Evolutionary conservation across 2,797 vertebrate genomes (phyloP), one percentile per base, ranked within the genome.

Genomic region (Bovichtus diacanthus): DNA sequence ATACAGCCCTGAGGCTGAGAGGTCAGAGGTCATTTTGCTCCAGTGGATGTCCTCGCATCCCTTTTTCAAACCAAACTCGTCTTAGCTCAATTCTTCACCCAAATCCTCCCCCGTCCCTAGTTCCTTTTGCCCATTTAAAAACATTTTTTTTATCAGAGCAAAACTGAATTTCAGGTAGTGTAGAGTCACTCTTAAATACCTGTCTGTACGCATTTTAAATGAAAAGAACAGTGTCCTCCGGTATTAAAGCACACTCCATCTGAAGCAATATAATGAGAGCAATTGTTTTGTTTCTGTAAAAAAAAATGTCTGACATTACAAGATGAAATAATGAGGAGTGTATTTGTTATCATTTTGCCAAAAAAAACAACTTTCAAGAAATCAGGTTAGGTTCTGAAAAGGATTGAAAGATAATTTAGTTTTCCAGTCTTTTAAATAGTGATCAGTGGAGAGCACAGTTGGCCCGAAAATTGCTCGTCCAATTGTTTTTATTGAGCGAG

Each of bases 21-120:
- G 78, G 65, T 73, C 66, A 82, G 49, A 78, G 80, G 80, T 80
- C 75, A 69, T 81, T 77, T 73, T 80, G 53, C 87, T 81, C 64
- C 74, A 66, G 23, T 78, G 9, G 38, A 25, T 86, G 65, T 53
- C 5, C 25, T 74, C 15, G 19, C 59, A 51, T 54, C 61, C 43
- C 47, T 81, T 73, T 51, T 19, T 65, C 58, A 56, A 58, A 54
- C 27, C 38, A 21, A 41, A 65, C 58, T 63, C 74, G 10, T 69
- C 27, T 67, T 8, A 8, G 25, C 60, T 43, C 23, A 34, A 9
- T 13, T 31, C 21, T 44, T 70, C 51, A 18, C 44, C n/a, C 18
- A 49, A 19, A 19, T 34, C 25, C 18, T 67, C 63, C n/a, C 46
- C 31, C 0, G 3, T 58, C 36, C 34, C 27, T 18, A 5, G 0